phyloP scores from a whole-genome alignment of 2,113 vertebrate species.

The Ictalurus furcatus region DNA sequence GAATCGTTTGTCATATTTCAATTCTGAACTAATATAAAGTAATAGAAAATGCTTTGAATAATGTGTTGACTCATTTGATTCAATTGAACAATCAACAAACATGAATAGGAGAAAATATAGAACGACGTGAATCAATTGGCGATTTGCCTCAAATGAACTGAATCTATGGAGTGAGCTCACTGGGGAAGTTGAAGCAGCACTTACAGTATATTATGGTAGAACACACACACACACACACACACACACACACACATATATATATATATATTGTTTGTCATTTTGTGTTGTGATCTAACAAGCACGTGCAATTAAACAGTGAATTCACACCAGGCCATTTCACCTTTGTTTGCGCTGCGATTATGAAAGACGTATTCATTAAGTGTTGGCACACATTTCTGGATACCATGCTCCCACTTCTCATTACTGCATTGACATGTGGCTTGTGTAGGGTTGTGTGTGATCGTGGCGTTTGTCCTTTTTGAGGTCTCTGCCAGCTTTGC shows the following conservation, averaged over 20 bases:
- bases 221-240: background rate
- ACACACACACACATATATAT: no score
- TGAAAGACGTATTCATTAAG: background rate
- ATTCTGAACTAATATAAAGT: background rate
- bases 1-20: background rate
- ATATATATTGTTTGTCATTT: background rate
- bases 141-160: background rate
- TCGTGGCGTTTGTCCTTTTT: conserved; percentile 7
- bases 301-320: background rate
- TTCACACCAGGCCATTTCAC: background rate
- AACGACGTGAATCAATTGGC: background rate
- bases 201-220: background rate
- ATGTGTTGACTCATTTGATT: background rate
- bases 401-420: conserved; percentile 3
- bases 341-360: background rate
- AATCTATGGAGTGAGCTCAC: background rate
- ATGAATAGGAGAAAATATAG: background rate
- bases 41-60: background rate
- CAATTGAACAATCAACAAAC: background rate
- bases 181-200: background rate
- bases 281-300: background rate
- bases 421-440: background rate
- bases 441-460: background rate
- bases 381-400: background rate
- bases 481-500: background rate